A percentile compares a stretch with the other conserved stretches of the same genome.
Evolutionary conservation across 2,113 vertebrate species (phyloP).

Genomic region (Rhegmatorhina hoffmannsi): DNA sequence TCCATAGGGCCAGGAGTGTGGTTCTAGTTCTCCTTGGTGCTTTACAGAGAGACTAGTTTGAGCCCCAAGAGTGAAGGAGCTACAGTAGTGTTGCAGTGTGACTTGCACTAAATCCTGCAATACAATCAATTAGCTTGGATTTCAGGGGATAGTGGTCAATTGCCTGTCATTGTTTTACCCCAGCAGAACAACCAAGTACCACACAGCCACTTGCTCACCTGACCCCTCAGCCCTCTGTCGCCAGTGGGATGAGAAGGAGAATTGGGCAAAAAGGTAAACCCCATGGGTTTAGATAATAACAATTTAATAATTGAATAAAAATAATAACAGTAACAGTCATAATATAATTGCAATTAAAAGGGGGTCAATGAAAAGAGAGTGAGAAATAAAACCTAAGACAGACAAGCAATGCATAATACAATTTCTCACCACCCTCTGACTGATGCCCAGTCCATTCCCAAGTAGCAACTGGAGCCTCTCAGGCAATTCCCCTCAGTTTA

Average conservation of each 20-base stretch:
- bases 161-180: not conserved
- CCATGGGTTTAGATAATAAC: not conserved
- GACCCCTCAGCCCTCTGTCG: too few relatives aligned
- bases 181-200: not conserved
- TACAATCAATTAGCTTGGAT: not conserved
- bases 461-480: not conserved
- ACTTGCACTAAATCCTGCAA: not conserved
- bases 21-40: not conserved
- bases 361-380: not conserved
- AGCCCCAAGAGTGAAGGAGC: not conserved
- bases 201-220: not conserved
- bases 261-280: not conserved
- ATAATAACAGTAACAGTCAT: not conserved
- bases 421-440: not conserved
- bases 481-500: not conserved
- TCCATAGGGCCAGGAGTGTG: not conserved
- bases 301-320: not conserved
- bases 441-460: not conserved
- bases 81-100: not conserved
- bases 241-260: not conserved
- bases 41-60: not conserved
- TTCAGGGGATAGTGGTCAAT: not conserved
- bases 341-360: not conserved
- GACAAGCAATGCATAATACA: not conserved
- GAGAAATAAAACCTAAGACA: not conserved